These are phyloP conservation scores for Chaenocephalus aceratus DNA, from an alignment of 2,113 vertebrate genomes.

Conservation along the genomic window DNA sequence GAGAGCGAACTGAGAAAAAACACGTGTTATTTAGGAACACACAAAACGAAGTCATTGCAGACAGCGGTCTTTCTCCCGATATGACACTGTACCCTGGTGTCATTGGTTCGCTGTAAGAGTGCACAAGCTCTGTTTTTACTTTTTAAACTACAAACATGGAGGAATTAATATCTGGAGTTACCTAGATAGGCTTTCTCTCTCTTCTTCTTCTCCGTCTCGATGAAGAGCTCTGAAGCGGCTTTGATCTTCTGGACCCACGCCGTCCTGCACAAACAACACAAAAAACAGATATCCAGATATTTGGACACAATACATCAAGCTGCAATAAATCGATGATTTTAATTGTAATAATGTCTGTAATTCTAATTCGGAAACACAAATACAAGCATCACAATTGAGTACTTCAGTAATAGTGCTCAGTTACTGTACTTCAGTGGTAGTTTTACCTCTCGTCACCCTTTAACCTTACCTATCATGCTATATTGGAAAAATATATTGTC, in stretches of 20 bases:
- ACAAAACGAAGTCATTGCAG: conserved; percentile 32
- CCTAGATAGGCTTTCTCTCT: conserved; percentile 97
- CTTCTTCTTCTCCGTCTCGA: conserved; percentile 99
- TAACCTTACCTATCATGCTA: too few species aligned
- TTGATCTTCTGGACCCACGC: conserved; percentile 99
- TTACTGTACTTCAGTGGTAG: too few species aligned
- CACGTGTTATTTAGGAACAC: too few species aligned
- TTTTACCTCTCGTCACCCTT: conserved; percentile 80
- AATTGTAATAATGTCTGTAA: too few species aligned
- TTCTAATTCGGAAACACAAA: too few species aligned
- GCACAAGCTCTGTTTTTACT: conserved; percentile 39
- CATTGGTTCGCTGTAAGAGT: conserved; percentile 36
- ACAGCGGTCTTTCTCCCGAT: conserved; percentile 53
- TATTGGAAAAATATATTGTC: too few species aligned
- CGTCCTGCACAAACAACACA: conserved; percentile 85
- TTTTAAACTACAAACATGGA: neutral
- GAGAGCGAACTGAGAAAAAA: conserved; percentile 89
- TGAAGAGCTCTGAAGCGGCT: conserved; percentile 98
- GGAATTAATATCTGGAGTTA: conserved; percentile 52
- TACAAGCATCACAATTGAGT: too few species aligned
- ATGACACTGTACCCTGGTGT: conserved; percentile 41
- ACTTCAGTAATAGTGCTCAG: too few species aligned
- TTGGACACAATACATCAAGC: neutral
- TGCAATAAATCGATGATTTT: neutral
- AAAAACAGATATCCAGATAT: neutral